Evolutionary conservation across 2,113 vertebrate species (phyloP), one percentile per base, ranked within the genome.

Genomic region (Tragelaphus buxtoni): DNA sequence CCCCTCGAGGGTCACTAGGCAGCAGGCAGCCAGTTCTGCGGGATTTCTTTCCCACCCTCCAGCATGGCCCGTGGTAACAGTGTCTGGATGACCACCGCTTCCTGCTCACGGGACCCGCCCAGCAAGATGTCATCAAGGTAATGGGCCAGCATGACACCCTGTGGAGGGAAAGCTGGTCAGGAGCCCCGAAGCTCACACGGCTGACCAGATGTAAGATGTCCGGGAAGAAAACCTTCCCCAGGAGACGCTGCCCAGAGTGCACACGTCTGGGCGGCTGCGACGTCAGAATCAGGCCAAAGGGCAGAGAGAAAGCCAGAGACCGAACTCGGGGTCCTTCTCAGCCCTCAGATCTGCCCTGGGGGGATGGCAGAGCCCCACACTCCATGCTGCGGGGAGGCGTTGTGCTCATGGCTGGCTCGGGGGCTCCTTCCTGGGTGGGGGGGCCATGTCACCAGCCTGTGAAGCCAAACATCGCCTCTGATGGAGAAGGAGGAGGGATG

Each of bases 401-500:
- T 6, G 51, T 0, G 17, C 39, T 60, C 53, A 9, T 0, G 0
- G 14, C 49, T 0, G 2, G 42, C 76, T 85, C 24, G 0, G 80
- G n/a, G 3, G 3, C 79, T 14, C 79, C 32, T 22, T 24, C 56
- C 28, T 16, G 17, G 51, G 61, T 8, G 0, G 6, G 22, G 1
- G 11, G 13, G 8, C 39, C 0, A 0, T 5, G 13, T 4, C 22
- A 6, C 69, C 4, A 12, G 55, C 30, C 9, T 1, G 0, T 47
- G 42, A 14, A 42, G 32, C 30, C 16, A 0, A 9, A 18, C 53
- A n/a, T 9, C 32, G 10, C 42, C 45, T 55, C 76, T 6, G 30
- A 56, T 13, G 17, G 35, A 18, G 17, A 18, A 9, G 39, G 35
- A 13, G 26, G 9, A 9, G 7, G 30, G 9, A 1, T 13, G n/a